Percentiles rank a stretch among this genome's conserved stretches.
Evolutionary conservation across 2,888 invertebrate species (phyloP).

Genomic region (Aphodius granarius): DNA sequence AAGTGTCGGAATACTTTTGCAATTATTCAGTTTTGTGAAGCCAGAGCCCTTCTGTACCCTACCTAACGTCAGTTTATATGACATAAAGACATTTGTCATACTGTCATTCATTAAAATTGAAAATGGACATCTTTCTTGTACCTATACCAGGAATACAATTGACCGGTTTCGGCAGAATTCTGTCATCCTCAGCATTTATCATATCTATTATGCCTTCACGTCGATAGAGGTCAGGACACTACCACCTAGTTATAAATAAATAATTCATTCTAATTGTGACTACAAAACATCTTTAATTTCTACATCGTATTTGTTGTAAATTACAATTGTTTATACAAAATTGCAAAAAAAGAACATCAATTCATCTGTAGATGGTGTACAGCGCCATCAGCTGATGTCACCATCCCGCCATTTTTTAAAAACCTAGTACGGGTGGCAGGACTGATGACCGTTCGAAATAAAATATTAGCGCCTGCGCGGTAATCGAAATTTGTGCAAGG

Average conservation of each 20-base stretch:
- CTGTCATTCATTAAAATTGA: too few species aligned
- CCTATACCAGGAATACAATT: too few species aligned
- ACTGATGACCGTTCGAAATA: background rate
- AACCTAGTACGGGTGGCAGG: background rate
- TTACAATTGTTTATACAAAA: background rate
- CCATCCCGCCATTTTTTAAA: background rate
- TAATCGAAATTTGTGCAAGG: background rate
- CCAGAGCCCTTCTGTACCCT: too few species aligned
- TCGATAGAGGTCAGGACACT: background rate
- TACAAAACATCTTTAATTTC: too few species aligned
- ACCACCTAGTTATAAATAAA: background rate
- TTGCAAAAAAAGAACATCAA: background rate
- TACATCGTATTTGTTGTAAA: too few species aligned
- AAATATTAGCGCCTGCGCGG: background rate
- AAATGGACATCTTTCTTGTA: too few species aligned
- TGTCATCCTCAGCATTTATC: background rate
- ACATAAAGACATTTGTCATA: too few species aligned
- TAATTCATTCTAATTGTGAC: background rate
- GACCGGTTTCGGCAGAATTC: too few species aligned
- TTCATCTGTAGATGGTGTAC: background rate
- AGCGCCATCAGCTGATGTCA: too few species aligned
- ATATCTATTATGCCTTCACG: background rate
- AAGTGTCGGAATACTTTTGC: too few species aligned
- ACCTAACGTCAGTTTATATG: too few species aligned
- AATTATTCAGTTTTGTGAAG: too few species aligned